A percentile compares a stretch with the other conserved stretches of the same genome.
Evolutionary conservation across 2,888 invertebrate genomes (phyloP).

Genomic region (Erebia aethiops): DNA sequence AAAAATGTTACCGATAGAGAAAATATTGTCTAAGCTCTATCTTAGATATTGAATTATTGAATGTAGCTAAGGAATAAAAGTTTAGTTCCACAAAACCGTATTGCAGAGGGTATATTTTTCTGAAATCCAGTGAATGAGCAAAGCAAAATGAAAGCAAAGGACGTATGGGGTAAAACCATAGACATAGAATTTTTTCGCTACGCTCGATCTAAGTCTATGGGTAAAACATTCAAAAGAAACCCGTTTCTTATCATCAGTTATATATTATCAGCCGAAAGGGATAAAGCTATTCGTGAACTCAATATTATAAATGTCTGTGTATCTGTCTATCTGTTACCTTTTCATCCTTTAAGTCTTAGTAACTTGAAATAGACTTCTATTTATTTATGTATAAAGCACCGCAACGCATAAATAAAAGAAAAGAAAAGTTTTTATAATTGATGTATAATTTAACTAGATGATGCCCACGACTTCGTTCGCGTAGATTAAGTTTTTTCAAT

Average conservation of each 20-base stretch:
- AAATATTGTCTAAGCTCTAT: constrained; percentile 3
- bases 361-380: no score
- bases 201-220: no score
- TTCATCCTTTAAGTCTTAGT: no score
- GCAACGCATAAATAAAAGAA: no score
- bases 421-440: no score
- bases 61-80: constrained; percentile 1
- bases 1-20: background rate
- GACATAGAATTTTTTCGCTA: no score
- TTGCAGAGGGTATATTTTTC: background rate
- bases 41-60: constrained; percentile 10
- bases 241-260: background rate
- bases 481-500: no score
- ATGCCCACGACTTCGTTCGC: no score
- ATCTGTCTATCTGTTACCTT: no score
- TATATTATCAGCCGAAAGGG: background rate
- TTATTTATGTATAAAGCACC: no score
- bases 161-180: background rate
- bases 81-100: background rate
- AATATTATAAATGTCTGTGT: background rate
- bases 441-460: no score
- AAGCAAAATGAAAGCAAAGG: background rate
- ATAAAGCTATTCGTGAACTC: background rate
- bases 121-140: background rate
- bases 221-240: background rate